phyloP scores from a whole-genome alignment of 1,140 invertebrate genomes.

The Drosophila saltans region DNA sequence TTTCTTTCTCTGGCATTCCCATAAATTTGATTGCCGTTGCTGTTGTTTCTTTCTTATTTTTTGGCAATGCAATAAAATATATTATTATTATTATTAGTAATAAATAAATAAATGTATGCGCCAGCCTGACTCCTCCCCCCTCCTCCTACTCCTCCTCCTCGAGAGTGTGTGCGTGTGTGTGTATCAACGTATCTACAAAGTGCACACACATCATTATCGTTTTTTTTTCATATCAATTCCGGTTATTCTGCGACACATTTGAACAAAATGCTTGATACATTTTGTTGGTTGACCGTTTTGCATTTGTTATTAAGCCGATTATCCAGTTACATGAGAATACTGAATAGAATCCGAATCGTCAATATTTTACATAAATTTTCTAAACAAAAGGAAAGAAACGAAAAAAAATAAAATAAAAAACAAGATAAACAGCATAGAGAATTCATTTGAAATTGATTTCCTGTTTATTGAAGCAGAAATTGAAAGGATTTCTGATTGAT shows the following conservation, averaged over 20 bases:
- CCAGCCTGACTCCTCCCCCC: neutral
- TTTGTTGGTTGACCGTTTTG: neutral
- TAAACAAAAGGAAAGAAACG: neutral
- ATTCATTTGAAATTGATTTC: neutral
- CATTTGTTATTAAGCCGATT: constrained; percentile 7
- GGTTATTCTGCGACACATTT: constrained; percentile 12
- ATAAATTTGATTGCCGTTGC: constrained; percentile 28
- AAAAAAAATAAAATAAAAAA: neutral
- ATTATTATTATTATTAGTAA: constrained; percentile 50
- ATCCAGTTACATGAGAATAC: constrained; percentile 1
- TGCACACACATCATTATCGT: constrained; percentile 3
- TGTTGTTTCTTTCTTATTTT: constrained; percentile 7
- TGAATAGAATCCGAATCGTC: neutral
- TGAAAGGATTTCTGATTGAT: constrained; percentile 10
- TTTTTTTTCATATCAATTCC: constrained; percentile 6
- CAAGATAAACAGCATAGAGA: neutral
- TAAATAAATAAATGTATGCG: constrained; percentile 47
- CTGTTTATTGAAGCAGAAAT: neutral
- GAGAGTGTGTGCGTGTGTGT: neutral
- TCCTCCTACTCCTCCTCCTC: no score
- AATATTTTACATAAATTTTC: neutral
- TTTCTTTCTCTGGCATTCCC: constrained; percentile 58
- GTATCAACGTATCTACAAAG: neutral
- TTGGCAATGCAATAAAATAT: constrained; percentile 63
- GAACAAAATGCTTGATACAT: neutral